Evolutionary conservation across 2,888 invertebrate genomes (phyloP), one percentile per base, ranked within the genome.

Genomic region (Apomyelois bistriatella): DNA sequence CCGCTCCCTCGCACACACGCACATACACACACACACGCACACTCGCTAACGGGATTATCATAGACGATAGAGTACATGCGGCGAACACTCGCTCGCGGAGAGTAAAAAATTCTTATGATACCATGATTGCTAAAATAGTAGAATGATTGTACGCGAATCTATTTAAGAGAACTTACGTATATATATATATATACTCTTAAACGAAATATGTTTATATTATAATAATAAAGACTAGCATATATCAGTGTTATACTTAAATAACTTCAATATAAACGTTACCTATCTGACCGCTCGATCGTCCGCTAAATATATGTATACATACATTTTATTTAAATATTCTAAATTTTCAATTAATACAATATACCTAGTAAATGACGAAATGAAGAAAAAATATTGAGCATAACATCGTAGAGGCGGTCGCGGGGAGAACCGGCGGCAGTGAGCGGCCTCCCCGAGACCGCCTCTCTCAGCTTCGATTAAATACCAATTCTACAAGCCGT

Each of bases 211-310:
- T 72, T 75, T 75, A 81, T 73, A 22, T 9, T 67, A 76, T 78
- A 72, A 79, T 81, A 76, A 79, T 84, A 85, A 82, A 89, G 90
- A 90, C 90, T 90, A 90, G 90, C 88, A 90, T 88, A 89, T 76
- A 75, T 86, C 82, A 82, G 78, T 79, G 72, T 82, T 72, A 74
- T 67, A 74, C 72, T 76, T 74, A 76, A 70, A 77, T 72, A 75
- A 74, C 61, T 65, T 71, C 67, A 69, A 74, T 76, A 76, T 73
- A 76, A 72, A 74, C 67, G 70, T 70, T 59, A 70, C 58, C 60
- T 67, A 66, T 57, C 58, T 61, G 65, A 65, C 53, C 54, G 37
- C 36, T 49, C 49, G 54, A 41, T 10, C 40, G 22, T 22, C 22
- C 48, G 35, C 52, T 43, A 52, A 48, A 53, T 55, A 61, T 53